Conservation (phyloP, 2,797 vertebrate species). For the Tadarida brasiliensis region DNA sequence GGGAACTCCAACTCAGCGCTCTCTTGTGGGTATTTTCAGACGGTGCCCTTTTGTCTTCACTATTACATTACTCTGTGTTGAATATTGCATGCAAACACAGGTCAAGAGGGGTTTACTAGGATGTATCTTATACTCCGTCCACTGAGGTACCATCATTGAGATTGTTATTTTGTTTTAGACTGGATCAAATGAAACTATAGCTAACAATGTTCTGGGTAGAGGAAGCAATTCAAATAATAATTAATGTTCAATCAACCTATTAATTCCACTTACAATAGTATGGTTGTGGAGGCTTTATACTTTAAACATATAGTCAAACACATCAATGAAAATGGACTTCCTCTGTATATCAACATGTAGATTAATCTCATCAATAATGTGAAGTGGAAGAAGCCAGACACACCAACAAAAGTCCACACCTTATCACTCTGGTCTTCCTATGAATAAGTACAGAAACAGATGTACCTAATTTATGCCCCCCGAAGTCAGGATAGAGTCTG, state of each 20-base stretch:
- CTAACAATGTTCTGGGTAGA: not conserved
- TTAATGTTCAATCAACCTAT: slow-evolving; percentile 10
- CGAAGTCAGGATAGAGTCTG: not conserved
- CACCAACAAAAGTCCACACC: not conserved
- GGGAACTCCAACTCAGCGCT: slow-evolving; percentile 73
- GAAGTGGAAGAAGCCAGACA: not conserved
- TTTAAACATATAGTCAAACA: slow-evolving; percentile 48
- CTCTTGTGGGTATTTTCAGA: slow-evolving; percentile 80
- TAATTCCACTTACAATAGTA: not conserved
- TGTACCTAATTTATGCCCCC: not conserved
- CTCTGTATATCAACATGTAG: not conserved
- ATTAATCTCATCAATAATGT: not conserved
- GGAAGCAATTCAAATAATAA: slow-evolving; percentile 25
- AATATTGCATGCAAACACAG: not conserved
- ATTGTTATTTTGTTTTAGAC: slow-evolving; percentile 60
- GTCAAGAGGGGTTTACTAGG: slow-evolving; percentile 40
- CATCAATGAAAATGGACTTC: not conserved
- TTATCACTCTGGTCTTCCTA: not conserved
- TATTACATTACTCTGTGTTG: slow-evolving; percentile 55
- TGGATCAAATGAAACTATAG: not conserved
- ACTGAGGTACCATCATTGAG: not conserved
- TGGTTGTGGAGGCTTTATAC: not conserved
- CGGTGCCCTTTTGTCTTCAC: slow-evolving; percentile 75
- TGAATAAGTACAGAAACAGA: not conserved
- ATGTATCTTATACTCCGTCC: not conserved